Evolutionary conservation across 2,797 vertebrate species (phyloP).

Genomic region (Dryobates pubescens): DNA sequence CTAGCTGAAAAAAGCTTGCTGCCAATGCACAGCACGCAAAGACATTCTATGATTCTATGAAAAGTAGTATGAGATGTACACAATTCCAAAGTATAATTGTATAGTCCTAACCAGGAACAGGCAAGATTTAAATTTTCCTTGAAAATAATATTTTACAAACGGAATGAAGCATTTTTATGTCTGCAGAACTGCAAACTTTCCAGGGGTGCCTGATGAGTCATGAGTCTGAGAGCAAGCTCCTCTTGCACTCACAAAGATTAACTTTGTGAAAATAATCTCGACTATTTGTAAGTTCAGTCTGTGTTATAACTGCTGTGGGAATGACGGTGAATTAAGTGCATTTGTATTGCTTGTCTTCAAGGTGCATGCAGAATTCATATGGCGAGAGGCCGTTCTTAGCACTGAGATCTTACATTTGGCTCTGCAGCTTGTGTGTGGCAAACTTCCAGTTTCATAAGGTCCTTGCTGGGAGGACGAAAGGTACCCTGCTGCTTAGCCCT

Average conservation of each 20-base stretch:
- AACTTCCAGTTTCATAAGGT: not conserved
- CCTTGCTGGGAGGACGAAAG: not conserved
- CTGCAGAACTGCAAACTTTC: not conserved
- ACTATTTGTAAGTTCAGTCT: not conserved
- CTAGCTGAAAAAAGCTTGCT: not conserved
- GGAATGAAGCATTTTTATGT: not conserved
- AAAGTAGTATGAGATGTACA: not conserved
- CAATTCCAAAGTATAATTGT: not conserved
- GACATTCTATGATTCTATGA: too few relatives aligned
- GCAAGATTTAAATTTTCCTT: not conserved
- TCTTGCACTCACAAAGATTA: not conserved
- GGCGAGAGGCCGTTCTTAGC: not conserved
- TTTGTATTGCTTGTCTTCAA: not conserved
- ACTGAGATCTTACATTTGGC: conserved; percentile 20
- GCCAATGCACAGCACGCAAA: accelerated
- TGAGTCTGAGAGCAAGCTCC: not conserved
- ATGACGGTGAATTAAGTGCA: not conserved
- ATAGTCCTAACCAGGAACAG: not conserved
- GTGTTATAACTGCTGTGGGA: not conserved
- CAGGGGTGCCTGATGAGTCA: not conserved
- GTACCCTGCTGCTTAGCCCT: not conserved
- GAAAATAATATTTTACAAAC: not conserved
- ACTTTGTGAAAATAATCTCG: not conserved
- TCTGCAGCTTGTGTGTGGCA: not conserved
- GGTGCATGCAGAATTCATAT: not conserved